These are phyloP conservation scores for Todus mexicanus DNA, from an alignment of 2,797 vertebrate species.

Conservation along the genomic window DNA sequence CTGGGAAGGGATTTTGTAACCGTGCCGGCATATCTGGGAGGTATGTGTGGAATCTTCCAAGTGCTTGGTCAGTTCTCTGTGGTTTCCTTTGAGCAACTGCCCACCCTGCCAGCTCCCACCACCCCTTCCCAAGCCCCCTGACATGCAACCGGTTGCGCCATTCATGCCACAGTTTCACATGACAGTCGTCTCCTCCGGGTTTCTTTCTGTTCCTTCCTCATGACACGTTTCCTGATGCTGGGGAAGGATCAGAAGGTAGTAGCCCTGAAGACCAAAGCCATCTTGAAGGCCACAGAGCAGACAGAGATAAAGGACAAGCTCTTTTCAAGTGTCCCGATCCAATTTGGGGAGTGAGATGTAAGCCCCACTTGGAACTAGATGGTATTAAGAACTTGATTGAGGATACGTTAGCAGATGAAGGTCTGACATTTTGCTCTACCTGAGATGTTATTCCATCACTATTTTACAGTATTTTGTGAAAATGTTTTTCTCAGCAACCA, in stretches of 20 bases:
- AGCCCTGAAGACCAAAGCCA: neutral
- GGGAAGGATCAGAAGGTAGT: neutral
- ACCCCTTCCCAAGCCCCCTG: conserved; percentile 28
- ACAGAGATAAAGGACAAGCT: neutral
- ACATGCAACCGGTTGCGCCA: neutral
- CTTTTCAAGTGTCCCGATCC: neutral
- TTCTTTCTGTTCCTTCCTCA: neutral
- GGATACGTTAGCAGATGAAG: neutral
- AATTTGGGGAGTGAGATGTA: neutral
- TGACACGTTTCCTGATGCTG: neutral
- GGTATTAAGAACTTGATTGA: neutral
- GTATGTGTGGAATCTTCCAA: conserved; percentile 42
- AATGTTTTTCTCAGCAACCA: neutral
- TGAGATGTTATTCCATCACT: neutral
- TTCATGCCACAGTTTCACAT: neutral
- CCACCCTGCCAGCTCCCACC: conserved; percentile 27
- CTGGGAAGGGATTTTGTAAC: conserved; percentile 49
- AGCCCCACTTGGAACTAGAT: neutral
- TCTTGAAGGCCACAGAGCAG: neutral
- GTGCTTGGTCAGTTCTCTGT: conserved; percentile 38
- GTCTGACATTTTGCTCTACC: neutral
- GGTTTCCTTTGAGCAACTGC: conserved; percentile 48
- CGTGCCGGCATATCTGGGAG: neutral
- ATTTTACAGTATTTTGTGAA: neutral
- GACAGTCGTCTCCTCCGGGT: neutral